Conservation (phyloP, 2,797 vertebrate species). For the Sebastiscus tertius region DNA sequence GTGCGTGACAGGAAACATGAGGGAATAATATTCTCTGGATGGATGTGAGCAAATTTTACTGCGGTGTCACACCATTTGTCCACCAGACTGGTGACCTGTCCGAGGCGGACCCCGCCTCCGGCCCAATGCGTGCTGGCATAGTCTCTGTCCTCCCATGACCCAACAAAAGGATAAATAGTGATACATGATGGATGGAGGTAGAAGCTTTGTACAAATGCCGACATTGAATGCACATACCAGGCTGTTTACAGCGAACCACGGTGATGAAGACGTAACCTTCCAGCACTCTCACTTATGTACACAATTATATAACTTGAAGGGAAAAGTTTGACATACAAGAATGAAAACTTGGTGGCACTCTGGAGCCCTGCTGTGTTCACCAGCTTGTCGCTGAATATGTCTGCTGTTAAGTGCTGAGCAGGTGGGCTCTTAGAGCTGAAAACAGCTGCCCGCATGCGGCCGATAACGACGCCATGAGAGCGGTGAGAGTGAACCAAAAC, state of each 20-base stretch:
- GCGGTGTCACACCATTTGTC: neutral
- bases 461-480: accelerated
- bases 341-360: neutral
- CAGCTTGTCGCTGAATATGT: neutral
- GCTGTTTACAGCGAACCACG: neutral
- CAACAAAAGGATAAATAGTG: neutral
- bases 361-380: neutral
- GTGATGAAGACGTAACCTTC: neutral
- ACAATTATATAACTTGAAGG: neutral
- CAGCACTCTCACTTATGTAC: neutral
- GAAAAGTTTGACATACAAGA: neutral
- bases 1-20: conserved; percentile 2
- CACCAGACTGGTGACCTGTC: neutral
- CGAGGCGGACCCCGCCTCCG: neutral
- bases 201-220: neutral
- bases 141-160: neutral
- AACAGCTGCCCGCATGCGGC: neutral
- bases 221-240: neutral
- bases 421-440: neutral
- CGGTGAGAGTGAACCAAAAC: neutral
- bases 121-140: neutral
- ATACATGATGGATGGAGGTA: neutral
- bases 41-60: neutral
- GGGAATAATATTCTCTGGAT: neutral
- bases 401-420: neutral